These are phyloP conservation scores for Urophycis tenuis DNA, from an alignment of 2,797 vertebrate genomes.

Conservation along the genomic window DNA sequence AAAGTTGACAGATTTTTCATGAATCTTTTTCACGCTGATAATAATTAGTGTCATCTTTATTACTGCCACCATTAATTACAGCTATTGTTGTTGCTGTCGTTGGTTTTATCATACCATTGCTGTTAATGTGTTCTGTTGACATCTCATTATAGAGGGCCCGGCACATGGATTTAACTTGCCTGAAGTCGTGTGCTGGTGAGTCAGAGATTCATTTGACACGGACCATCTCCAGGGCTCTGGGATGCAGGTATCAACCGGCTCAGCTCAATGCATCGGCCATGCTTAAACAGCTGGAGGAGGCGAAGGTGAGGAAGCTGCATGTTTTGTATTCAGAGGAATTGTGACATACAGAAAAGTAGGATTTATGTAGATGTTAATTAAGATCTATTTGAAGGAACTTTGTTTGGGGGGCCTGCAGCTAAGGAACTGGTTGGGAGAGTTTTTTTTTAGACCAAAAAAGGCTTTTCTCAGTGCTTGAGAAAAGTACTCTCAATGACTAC, in stretches of 20 bases:
- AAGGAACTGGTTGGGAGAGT: background rate
- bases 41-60: background rate
- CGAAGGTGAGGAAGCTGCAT: conserved; percentile 70
- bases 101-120: background rate
- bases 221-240: conserved; percentile 72
- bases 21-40: background rate
- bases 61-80: background rate
- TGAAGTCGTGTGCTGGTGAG: conserved; percentile 54
- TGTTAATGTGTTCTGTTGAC: background rate
- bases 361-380: background rate
- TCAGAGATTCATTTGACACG: conserved; percentile 61
- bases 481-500: background rate
- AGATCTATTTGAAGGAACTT: background rate
- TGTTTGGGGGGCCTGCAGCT: background rate
- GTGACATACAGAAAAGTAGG: background rate
- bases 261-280: conserved; percentile 72
- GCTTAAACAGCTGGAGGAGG: conserved; percentile 77
- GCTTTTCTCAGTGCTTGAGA: background rate
- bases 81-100: background rate
- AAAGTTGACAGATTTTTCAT: background rate
- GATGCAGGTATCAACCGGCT: conserved; percentile 77
- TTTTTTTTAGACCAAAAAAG: background rate
- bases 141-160: conserved; percentile 42
- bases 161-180: conserved; percentile 45
- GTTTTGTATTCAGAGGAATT: background rate